Base-by-base conservation (phyloP, 1,140 invertebrate species). In the Heliothis virescens region DNA sequence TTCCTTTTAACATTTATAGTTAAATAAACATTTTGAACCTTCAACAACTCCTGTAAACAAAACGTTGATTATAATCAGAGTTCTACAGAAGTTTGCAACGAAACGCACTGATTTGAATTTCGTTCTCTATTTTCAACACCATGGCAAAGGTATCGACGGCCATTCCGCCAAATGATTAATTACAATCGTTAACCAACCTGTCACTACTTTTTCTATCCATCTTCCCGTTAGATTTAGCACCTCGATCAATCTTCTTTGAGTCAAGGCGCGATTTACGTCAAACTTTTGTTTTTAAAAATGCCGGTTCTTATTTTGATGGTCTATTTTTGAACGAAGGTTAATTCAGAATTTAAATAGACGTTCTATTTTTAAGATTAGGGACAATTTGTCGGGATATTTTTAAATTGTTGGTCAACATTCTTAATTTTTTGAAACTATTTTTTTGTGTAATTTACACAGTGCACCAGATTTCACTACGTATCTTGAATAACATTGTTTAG, bases 111-210 rank as follows among this genome's bases (percentile, higher is more conserved):
- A 75, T 74, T n/a, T 63, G 48, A 53, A 76, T 16, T 59, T 76
- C 41, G 12, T 55, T 55, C 60, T 71, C 76, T 63, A 69, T 75
- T 73, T 80, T 80, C 72, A 67, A 3, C 57, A 50, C 41, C 41
- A 13, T 48, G 63, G 34, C 16, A 48, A 53, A 12, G 34, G 74
- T 63, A 76, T 80, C 52, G 72, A 72, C 60, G 62, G n/a, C 41
- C 52, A 41, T 41, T 69, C 18, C 52, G 62, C 16, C 53, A 41
- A 75, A 69, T 80, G 79, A 80, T 80, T 67, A 18, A 80, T 80
- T 50, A 21, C 62, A 18, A 80, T 80, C 63, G 72, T 80, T 80
- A 74, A 48, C 71, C 55, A 53, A 79, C 26, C 74, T 65, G 74
- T 65, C 74, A 65, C 47, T 65, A 65, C 59, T 65, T 76, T 73